Evolutionary conservation across 2,888 invertebrate species (phyloP).

Genomic region (Entomobrya multifasciata): DNA sequence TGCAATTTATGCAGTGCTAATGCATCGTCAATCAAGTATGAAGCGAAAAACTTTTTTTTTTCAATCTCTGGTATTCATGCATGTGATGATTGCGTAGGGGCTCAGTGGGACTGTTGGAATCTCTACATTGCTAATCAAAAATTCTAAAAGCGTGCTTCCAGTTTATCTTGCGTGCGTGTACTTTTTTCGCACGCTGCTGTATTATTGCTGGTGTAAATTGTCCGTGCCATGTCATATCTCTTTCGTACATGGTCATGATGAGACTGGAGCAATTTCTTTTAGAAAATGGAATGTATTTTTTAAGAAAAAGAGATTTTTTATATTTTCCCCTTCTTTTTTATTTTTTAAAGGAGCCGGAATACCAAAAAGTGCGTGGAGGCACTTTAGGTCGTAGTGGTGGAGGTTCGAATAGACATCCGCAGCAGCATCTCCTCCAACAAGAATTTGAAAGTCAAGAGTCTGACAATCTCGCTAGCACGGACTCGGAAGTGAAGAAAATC

Average conservation of each 20-base stretch:
- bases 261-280: neutral
- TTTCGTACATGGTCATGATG: neutral
- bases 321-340: neutral
- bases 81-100: neutral
- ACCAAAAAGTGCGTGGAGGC: slow-evolving; percentile 71
- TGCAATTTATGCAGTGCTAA: no score
- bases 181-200: neutral
- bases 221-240: neutral
- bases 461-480: slow-evolving; percentile 91
- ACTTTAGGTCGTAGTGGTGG: slow-evolving; percentile 60
- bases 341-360: slow-evolving; percentile 76
- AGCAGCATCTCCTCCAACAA: slow-evolving; percentile 52
- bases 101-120: no score
- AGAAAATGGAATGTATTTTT: neutral
- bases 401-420: slow-evolving; percentile 36
- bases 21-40: no score
- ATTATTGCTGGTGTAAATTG: slow-evolving; percentile 14
- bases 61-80: neutral
- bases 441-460: slow-evolving; percentile 83
- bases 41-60: no score
- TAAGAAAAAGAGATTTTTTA: neutral
- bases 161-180: neutral
- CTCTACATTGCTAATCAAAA: neutral
- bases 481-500: slow-evolving; percentile 96
- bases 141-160: neutral